phyloP scores from a whole-genome alignment of 2,113 vertebrate species.

The Probosciger aterrimus region DNA sequence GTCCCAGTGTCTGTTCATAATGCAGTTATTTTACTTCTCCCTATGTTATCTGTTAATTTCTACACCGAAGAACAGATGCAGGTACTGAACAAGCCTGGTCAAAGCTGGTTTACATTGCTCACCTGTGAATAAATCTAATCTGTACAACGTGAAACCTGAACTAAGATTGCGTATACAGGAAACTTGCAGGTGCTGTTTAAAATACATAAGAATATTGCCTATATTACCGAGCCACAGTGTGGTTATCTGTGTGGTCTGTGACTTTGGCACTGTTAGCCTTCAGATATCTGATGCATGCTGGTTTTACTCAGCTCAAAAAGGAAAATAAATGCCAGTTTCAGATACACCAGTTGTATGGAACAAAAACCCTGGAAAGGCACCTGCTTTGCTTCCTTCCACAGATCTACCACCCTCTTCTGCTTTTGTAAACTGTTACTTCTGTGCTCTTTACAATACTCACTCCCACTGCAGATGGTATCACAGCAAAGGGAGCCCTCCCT shows the following conservation, averaged over 20 bases:
- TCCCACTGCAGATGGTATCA: background rate
- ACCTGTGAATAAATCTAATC: background rate
- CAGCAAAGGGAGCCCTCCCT: background rate
- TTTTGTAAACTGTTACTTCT: background rate
- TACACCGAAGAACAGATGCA: background rate
- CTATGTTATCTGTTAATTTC: background rate
- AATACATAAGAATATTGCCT: background rate
- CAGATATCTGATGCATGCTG: background rate
- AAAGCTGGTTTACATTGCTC: background rate
- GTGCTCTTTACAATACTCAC: background rate
- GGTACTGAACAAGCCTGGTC: background rate
- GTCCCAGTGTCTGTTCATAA: background rate
- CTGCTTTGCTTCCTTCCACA: background rate
- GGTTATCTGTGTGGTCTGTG: background rate
- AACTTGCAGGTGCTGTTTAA: background rate
- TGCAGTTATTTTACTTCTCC: background rate
- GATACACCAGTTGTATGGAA: rapidly evolving
- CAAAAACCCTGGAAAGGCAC: background rate
- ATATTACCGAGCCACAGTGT: background rate
- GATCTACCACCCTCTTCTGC: background rate
- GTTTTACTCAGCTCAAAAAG: background rate
- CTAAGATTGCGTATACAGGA: background rate
- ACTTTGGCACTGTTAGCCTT: background rate
- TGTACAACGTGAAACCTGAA: background rate
- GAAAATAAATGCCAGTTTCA: background rate